phyloP scores from a whole-genome alignment of 2,888 invertebrate species.

The Leptogaster cylindrica region DNA sequence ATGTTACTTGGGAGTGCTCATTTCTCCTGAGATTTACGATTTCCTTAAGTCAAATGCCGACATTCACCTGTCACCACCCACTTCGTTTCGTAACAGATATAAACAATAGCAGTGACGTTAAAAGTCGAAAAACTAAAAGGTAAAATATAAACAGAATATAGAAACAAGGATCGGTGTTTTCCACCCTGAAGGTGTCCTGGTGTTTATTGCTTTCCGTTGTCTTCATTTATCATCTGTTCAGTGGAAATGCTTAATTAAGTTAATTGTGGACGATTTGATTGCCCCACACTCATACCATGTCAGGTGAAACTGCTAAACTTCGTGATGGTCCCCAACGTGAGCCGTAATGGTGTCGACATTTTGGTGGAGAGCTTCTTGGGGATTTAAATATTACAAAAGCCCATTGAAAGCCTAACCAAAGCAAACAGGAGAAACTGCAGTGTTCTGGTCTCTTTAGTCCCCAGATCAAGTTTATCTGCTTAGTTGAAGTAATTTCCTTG shows the following conservation, averaged over 20 bases:
- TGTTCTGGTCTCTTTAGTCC: not conserved
- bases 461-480: not conserved
- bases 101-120: too few relatives aligned
- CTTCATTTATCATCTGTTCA: constrained; percentile 35
- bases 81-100: too few relatives aligned
- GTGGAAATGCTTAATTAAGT: constrained; percentile 34
- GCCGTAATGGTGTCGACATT: not conserved
- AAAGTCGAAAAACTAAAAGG: too few relatives aligned
- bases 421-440: constrained; percentile 2
- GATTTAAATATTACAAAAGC: constrained; percentile 21
- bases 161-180: too few relatives aligned
- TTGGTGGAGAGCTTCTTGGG: not conserved
- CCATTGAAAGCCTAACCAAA: not conserved
- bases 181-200: too few relatives aligned
- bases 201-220: constrained; percentile 1
- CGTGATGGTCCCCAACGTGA: too few relatives aligned
- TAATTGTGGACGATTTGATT: constrained; percentile 33
- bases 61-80: too few relatives aligned
- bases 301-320: constrained; percentile 12
- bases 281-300: not conserved
- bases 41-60: too few relatives aligned
- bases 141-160: too few relatives aligned
- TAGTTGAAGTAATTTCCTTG: constrained; percentile 2
- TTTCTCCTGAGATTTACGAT: too few relatives aligned
- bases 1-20: too few relatives aligned